A percentile compares a stretch with the other conserved stretches of the same genome.
These are phyloP conservation scores for Pelobates cultripes DNA, from an alignment of 2,797 vertebrate species.

Conservation along the genomic window DNA sequence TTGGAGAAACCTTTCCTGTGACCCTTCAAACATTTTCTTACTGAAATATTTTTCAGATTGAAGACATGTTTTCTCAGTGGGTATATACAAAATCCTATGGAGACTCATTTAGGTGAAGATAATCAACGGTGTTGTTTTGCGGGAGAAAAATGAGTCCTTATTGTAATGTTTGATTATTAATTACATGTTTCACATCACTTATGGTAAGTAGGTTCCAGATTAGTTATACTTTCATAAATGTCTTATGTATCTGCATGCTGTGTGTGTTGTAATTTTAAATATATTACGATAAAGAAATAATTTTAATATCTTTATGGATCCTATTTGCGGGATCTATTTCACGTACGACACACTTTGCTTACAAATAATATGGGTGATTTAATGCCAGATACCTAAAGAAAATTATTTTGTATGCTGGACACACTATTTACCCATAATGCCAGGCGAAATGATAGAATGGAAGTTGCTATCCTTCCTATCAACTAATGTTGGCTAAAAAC, in stretches of 20 bases:
- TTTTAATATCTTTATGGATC: not conserved
- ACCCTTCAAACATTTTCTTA: slow-evolving; percentile 67
- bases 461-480: too few species aligned
- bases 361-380: not conserved
- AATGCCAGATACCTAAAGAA: not conserved
- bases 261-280: not conserved
- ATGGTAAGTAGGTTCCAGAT: slow-evolving; percentile 33
- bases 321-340: not conserved
- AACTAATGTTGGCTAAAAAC: too few species aligned
- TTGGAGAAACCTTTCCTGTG: slow-evolving; percentile 64
- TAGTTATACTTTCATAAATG: slow-evolving; percentile 43
- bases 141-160: slow-evolving; percentile 47
- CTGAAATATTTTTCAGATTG: slow-evolving; percentile 64
- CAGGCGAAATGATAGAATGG: too few species aligned
- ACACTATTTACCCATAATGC: too few species aligned
- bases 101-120: slow-evolving; percentile 51
- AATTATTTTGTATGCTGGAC: too few species aligned
- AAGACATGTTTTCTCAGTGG: slow-evolving; percentile 65
- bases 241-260: slow-evolving; percentile 32
- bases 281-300: not conserved
- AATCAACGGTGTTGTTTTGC: slow-evolving; percentile 54
- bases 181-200: slow-evolving; percentile 36
- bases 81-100: slow-evolving; percentile 60
- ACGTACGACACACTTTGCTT: not conserved
- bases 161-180: slow-evolving; percentile 54